phyloP scores from a whole-genome alignment of 1,140 invertebrate genomes.

The Helicoverpa zea region DNA sequence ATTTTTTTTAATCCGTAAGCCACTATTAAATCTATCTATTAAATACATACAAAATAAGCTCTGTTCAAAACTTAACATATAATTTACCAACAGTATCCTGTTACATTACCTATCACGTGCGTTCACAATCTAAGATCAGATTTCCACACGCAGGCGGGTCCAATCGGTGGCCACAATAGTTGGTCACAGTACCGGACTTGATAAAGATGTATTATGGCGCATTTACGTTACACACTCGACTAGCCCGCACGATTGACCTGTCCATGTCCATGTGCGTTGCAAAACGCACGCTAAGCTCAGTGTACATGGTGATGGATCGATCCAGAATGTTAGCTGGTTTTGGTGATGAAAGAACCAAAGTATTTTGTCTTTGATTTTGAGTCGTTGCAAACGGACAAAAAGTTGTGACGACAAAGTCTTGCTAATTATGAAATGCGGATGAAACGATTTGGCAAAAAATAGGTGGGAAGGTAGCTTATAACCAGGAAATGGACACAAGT shows the following conservation, averaged over 20 bases:
- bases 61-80: too few relatives aligned
- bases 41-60: too few relatives aligned
- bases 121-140: constrained; percentile 32
- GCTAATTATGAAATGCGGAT: too few relatives aligned
- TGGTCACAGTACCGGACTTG: constrained; percentile 43
- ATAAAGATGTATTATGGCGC: constrained; percentile 47
- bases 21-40: background rate
- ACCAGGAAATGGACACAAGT: too few relatives aligned
- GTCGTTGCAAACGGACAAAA: too few relatives aligned
- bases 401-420: too few relatives aligned
- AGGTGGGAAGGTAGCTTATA: too few relatives aligned
- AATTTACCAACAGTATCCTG: constrained; percentile 18
- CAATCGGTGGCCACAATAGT: constrained; percentile 33
- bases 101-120: constrained; percentile 24
- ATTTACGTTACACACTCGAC: constrained; percentile 44
- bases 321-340: background rate
- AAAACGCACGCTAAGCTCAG: constrained; percentile 54
- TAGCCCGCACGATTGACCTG: constrained; percentile 74
- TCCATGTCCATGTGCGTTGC: constrained; percentile 71
- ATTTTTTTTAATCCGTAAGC: background rate
- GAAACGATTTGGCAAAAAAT: too few relatives aligned
- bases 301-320: constrained; percentile 33
- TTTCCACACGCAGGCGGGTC: constrained; percentile 46
- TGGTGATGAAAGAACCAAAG: background rate
- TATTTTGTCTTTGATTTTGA: background rate